A percentile compares a stretch with the other conserved stretches of the same genome.
Evolutionary conservation across 2,888 invertebrate genomes (phyloP).

Genomic region (Bursaphelenchus okinawaensis): DNA sequence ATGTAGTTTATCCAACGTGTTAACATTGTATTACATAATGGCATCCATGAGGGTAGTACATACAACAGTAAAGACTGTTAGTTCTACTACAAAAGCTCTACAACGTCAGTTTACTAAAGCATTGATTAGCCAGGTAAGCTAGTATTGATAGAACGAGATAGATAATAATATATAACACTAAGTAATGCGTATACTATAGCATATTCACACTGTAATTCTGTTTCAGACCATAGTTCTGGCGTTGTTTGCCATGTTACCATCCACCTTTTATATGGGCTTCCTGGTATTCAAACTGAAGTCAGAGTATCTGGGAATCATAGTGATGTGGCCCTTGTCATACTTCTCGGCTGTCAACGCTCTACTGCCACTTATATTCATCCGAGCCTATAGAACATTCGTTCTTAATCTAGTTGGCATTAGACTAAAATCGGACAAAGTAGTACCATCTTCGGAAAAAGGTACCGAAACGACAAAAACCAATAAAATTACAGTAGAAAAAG

Average conservation of each 20-base stretch:
- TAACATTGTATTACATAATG: background rate
- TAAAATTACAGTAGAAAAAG: background rate
- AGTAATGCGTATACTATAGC: too few species aligned
- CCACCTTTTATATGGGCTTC: background rate
- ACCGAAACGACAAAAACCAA: background rate
- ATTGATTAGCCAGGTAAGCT: background rate
- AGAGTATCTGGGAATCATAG: background rate
- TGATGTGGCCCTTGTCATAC: background rate
- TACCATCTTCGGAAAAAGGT: background rate
- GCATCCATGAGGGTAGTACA: background rate
- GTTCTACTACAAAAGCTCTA: conserved; percentile 5
- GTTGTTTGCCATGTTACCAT: background rate
- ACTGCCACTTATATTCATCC: background rate
- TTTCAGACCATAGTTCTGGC: background rate
- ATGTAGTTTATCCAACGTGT: background rate
- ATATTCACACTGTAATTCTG: too few species aligned
- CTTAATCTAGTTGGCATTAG: background rate
- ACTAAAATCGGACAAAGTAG: background rate
- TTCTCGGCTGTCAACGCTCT: background rate
- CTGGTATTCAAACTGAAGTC: background rate
- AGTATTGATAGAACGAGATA: background rate
- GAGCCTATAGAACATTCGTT: background rate
- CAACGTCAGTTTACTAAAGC: background rate
- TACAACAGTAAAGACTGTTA: background rate
- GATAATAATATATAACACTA: too few species aligned